phyloP scores from a whole-genome alignment of 2,888 invertebrate species.

The Perdita meconis region DNA sequence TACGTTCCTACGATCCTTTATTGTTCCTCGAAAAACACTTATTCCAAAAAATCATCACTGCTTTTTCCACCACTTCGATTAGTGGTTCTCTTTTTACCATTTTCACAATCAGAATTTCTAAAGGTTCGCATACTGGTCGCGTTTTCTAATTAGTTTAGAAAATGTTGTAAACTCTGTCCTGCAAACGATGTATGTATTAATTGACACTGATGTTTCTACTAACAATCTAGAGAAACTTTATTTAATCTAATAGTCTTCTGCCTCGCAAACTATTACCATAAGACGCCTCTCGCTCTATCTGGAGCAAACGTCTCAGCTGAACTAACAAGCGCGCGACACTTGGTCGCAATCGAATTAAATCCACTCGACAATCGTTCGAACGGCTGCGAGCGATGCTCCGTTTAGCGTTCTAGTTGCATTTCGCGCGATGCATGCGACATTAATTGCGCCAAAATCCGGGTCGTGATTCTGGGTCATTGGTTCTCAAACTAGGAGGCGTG shows the following conservation, averaged over 20 bases:
- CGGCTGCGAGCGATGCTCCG: background rate
- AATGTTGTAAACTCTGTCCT: too few species aligned
- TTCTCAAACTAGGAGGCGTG: too few species aligned
- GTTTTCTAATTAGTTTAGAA: too few species aligned
- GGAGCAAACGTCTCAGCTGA: background rate
- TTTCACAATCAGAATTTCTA: too few species aligned
- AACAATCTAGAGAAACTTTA: too few species aligned
- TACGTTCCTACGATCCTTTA: background rate
- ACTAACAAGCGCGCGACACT: background rate
- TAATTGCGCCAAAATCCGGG: conserved; percentile 40
- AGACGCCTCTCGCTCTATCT: background rate
- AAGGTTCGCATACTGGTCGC: too few species aligned
- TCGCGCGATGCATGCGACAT: background rate
- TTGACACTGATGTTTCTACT: too few species aligned
- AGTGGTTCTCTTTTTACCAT: too few species aligned
- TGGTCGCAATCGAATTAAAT: background rate
- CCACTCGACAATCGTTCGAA: background rate
- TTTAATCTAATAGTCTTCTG: too few species aligned
- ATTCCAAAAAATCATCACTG: background rate
- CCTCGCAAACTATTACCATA: background rate
- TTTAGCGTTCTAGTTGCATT: conserved; percentile 11
- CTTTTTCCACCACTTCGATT: background rate
- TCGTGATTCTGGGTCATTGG: conserved; percentile 29
- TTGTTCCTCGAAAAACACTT: background rate
- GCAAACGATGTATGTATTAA: too few species aligned